Conservation (phyloP, 2,797 vertebrate genomes). For the Melanotaenia boesemani region DNA sequence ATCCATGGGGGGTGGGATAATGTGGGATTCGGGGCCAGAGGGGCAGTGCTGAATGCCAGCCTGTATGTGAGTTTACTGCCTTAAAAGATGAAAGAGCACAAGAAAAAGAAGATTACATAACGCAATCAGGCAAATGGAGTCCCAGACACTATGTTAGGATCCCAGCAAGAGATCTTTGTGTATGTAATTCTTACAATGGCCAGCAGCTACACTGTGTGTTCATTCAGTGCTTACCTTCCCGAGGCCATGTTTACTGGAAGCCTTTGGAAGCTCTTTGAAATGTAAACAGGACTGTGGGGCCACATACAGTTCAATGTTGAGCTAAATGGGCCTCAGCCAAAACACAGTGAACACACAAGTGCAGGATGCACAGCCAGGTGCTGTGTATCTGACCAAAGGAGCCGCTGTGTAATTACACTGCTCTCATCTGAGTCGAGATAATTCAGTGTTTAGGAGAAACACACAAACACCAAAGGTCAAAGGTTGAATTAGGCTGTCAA, state of each 20-base stretch:
- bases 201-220: slow-evolving; percentile 47
- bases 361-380: slow-evolving; percentile 68
- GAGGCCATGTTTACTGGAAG: slow-evolving; percentile 69
- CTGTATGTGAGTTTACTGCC: slow-evolving; percentile 55
- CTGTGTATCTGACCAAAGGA: slow-evolving; percentile 55
- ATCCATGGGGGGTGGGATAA: slow-evolving; percentile 54
- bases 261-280: slow-evolving; percentile 65
- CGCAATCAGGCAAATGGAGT: slow-evolving; percentile 43
- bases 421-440: slow-evolving; percentile 40
- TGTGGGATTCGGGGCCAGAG: slow-evolving; percentile 45
- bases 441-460: slow-evolving; percentile 54
- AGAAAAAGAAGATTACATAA: slow-evolving; percentile 65
- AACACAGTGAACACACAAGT: slow-evolving; percentile 50
- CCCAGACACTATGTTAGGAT: slow-evolving; percentile 47
- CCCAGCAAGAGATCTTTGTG: slow-evolving; percentile 45
- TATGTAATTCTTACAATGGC: slow-evolving; percentile 45
- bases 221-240: slow-evolving; percentile 61
- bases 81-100: slow-evolving; percentile 58
- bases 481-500: slow-evolving; percentile 43
- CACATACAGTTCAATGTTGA: slow-evolving; percentile 63
- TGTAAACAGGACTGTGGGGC: slow-evolving; percentile 74
- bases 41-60: slow-evolving; percentile 43
- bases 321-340: slow-evolving; percentile 37
- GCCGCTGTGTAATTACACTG: slow-evolving; percentile 70
- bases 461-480: slow-evolving; percentile 56